phyloP scores from a whole-genome alignment of 2,888 invertebrate genomes.

The Frankliniella intonsa region DNA sequence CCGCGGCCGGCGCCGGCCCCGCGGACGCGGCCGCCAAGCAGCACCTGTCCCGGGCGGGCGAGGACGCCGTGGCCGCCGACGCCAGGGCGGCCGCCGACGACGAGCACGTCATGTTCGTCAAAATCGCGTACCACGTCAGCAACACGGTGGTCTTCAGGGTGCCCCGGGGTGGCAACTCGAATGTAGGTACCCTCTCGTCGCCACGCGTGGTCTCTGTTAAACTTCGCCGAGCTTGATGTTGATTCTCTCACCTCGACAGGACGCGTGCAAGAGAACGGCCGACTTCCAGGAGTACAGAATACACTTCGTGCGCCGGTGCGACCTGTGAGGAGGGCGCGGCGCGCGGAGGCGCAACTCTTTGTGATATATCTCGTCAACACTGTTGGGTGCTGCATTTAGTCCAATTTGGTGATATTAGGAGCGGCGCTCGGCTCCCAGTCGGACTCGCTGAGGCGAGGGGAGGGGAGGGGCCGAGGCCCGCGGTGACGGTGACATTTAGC shows the following conservation, averaged over 20 bases:
- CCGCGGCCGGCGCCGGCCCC: not conserved
- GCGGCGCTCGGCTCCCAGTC: not conserved
- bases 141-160: not conserved
- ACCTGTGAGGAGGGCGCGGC: not conserved
- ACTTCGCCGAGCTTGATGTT: not conserved
- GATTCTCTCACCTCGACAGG: not conserved
- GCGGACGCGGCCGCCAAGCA: conserved; percentile 7
- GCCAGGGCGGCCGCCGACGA: not conserved
- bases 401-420: not conserved
- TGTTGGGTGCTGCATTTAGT: conserved; percentile 15
- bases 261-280: not conserved
- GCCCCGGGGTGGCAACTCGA: not conserved
- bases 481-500: not conserved
- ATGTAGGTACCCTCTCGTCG: not conserved
- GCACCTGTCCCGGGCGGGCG: conserved; percentile 1
- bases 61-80: not conserved
- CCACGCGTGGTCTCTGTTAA: not conserved
- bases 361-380: not conserved
- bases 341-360: not conserved
- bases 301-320: not conserved
- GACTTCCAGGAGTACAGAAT: not conserved
- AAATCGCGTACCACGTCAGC: not conserved
- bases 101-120: not conserved
- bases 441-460: not conserved
- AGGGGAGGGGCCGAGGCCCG: not conserved